Evolutionary conservation across 2,113 vertebrate species (phyloP), one percentile per base, ranked within the genome.

Genomic region (Marmota flaviventris): DNA sequence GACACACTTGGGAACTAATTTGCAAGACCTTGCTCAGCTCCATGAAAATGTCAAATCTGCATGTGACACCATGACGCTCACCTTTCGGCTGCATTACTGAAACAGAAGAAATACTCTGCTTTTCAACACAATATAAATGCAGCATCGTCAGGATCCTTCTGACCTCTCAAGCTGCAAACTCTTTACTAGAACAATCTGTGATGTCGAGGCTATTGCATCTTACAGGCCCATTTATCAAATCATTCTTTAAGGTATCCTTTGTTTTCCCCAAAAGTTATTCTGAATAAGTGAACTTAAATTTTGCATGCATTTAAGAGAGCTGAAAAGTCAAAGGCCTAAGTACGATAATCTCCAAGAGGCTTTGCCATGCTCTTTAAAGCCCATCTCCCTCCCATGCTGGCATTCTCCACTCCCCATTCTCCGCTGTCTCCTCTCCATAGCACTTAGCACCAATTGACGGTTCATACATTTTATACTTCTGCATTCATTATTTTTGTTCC

Each of bases 1-100:
- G 53, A 75, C 77, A 95, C 4, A 16, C 17, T 87, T 65, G 82
- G 61, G 63, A 89, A 12, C 72, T 89, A 70, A 85, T 90, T 93
- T 76, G 67, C 45, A 85, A 94, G 89, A 93, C 67, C 39, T 75
- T n/a, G 18, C 75, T 37, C 13, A 51, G 86, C 67, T 77, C 93
- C 81, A 29, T 69, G 91, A 94, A 93, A 96, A 95, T 69, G 81
- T 96, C 84, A 82, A 13, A 75, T 83, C 85, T 79, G 22, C 76
- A 84, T 69, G 29, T 53, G 84, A 92, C 72, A 91, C 58, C n/a
- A 25, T 48, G 79, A 34, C 10, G 5, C 45, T 85, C 45, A 77
- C 45, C 65, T 81, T 61, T 0, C 34, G 81, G 37, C 45, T 83
- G 76, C 51, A 27, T 76, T 34, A 86, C 45, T 91, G 32, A 76